Base-by-base conservation (phyloP, 2,113 vertebrate species). In the Mohoua ochrocephala region DNA sequence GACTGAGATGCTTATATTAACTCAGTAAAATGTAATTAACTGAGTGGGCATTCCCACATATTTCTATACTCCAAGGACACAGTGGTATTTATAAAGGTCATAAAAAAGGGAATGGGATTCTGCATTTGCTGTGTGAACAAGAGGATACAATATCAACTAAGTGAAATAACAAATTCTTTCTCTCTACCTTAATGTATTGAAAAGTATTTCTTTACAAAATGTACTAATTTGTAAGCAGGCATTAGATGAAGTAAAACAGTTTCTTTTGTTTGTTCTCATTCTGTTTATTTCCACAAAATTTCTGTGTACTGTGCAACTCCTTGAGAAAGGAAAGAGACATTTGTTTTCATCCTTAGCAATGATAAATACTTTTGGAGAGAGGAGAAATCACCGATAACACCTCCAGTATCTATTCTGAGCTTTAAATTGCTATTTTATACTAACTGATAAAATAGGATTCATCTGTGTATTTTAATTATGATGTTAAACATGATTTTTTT, bases 51-150 rank as follows among this genome's bases (percentile, higher is more conserved):
- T 68, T 91, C 31, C 33, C 8, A 4, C 27, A 22, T 69, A 80
- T 65, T 85, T 91, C 45, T 77, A 49, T 57, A 86, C 23, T 69
- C 42, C n/a, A 94, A 88, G 67, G 91, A 76, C 88, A 94, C 9
- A 27, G 59, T 76, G 63, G 54, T 79, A 92, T 88, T 97, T 90
- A 76, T 27, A 88, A 93, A 92, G 54, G 71, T 84, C 61, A 91
- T 26, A 76, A 83, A 52, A 78, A 84, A 31, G 7, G 33, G 45
- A 83, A 56, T 15, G 15, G 35, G 50, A 89, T 89, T 89, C 86
- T 93, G 47, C 19, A 91, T 54, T 86, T 84, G 26, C 47, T 74
- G 49, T 67, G 47, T 54, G 59, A 96, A 61, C 11, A 23, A 49
- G 21, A 88, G 10, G 45, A 77, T 37, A 88, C 14, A 74, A 1